Evolutionary conservation across 2,888 invertebrate species (phyloP).

Genomic region (Drosophila acutilabella): DNA sequence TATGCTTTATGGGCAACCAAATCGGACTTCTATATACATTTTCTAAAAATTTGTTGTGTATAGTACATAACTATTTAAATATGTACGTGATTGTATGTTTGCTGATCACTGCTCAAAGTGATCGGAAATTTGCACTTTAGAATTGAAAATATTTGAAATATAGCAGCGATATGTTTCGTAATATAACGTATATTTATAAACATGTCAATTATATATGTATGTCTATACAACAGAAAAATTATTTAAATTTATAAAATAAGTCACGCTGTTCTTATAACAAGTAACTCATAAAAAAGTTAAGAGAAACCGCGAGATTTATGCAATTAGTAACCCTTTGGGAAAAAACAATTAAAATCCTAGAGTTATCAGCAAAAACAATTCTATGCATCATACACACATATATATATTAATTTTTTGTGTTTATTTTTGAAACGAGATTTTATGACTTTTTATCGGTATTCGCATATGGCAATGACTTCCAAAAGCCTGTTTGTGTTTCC

Average conservation of each 20-base stretch:
- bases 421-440: neutral
- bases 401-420: neutral
- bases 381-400: neutral
- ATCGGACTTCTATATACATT: conserved; percentile 6
- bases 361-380: conserved; percentile 17
- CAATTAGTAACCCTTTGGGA: conserved; percentile 26
- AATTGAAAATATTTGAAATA: neutral
- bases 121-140: conserved; percentile 10
- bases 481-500: conserved; percentile 32
- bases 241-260: too few relatives aligned
- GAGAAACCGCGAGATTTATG: conserved; percentile 12
- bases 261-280: too few relatives aligned
- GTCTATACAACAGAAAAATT: neutral
- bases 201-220: neutral
- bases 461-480: conserved; percentile 48
- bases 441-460: conserved; percentile 22
- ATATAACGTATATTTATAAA: too few relatives aligned
- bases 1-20: conserved; percentile 20
- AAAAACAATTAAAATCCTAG: conserved; percentile 4
- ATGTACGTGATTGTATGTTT: conserved; percentile 10
- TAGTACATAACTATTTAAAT: conserved; percentile 3
- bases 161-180: neutral
- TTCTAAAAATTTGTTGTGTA: neutral
- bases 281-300: too few relatives aligned
- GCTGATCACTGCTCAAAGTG: conserved; percentile 7